Base-by-base conservation (phyloP, 2,113 vertebrate species). In the Mixornis gularis region DNA sequence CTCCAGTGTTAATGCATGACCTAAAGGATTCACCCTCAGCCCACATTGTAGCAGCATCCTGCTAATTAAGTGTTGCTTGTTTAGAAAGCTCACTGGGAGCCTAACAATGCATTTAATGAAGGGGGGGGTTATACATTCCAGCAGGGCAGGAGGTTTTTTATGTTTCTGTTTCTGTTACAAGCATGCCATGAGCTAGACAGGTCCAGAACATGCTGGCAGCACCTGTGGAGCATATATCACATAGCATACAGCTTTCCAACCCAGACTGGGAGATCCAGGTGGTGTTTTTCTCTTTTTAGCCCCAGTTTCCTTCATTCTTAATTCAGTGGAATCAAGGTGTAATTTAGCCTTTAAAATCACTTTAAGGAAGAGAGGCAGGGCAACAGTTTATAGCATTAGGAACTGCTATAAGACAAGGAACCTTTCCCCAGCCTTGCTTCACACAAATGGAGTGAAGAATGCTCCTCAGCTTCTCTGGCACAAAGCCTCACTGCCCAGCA, bases 141-240 rank as follows among this genome's bases (percentile, higher is more conserved):
- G 55, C 71, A 77, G 82, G 41, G 32, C 62, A 62, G 46, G 22
- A 79, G 27, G 46, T 17, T 38, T 87, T 81, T 41, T 49, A 10
- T 46, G 38, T n/a, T n/a, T n/a, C n/a, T n/a, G 30, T 60, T 85
- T 30, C 63, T 88, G 44, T 41, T 69, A 24, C 9, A 55, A 3
- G 9, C 0, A 0, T 89, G 68, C 85, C 60, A 24, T 0, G 6
- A 62, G 32, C 53, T 25, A 7, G 34, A 26, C 12, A 8, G n/a
- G 40, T 72, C 55, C 7, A 7, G 32, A 59, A 32, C 4, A 1
- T 11, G 44, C 58, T 82, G 70, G 52, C 52, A 79, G 56, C 4
- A 8, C 26, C 58, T 34, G 1, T 24, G 49, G 36, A 44, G n/a
- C 7, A 1, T 6, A 3, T 1, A 58, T 25, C 13, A 36, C 40